A percentile compares a stretch with the other conserved stretches of the same genome.
Conservation (phyloP, 2,888 invertebrate genomes). For the Nipponacmea schrenckii region DNA sequence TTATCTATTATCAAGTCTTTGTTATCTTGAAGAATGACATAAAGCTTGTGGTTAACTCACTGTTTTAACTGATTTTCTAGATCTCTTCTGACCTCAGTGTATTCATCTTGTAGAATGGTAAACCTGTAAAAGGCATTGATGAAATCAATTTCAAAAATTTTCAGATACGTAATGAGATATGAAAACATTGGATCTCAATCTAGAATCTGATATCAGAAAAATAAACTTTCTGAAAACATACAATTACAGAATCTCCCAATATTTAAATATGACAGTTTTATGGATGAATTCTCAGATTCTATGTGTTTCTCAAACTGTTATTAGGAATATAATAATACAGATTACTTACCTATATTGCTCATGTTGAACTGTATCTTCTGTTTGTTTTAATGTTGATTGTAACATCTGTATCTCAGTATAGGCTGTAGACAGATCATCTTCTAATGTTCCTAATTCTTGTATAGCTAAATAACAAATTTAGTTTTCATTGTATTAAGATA, state of each 20-base stretch:
- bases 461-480: not conserved
- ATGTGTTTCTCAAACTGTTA: too few relatives aligned
- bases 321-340: too few relatives aligned
- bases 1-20: too few relatives aligned
- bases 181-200: too few relatives aligned
- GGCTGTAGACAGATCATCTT: not conserved
- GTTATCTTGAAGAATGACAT: not conserved
- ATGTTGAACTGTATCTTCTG: not conserved
- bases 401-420: not conserved
- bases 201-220: too few relatives aligned
- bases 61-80: conserved; percentile 1
- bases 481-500: not conserved
- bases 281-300: too few relatives aligned
- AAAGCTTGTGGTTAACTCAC: not conserved
- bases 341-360: conserved; percentile 1
- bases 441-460: not conserved
- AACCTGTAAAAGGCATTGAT: not conserved
- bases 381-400: conserved; percentile 4
- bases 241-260: too few relatives aligned
- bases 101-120: conserved; percentile 1
- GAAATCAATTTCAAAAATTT: too few relatives aligned
- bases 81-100: not conserved
- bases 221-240: too few relatives aligned
- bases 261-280: too few relatives aligned
- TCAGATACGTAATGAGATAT: too few relatives aligned